A percentile compares a stretch with the other conserved stretches of the same genome.
Conservation (phyloP, 1,140 invertebrate species). For the Neuroterus valhalla region DNA sequence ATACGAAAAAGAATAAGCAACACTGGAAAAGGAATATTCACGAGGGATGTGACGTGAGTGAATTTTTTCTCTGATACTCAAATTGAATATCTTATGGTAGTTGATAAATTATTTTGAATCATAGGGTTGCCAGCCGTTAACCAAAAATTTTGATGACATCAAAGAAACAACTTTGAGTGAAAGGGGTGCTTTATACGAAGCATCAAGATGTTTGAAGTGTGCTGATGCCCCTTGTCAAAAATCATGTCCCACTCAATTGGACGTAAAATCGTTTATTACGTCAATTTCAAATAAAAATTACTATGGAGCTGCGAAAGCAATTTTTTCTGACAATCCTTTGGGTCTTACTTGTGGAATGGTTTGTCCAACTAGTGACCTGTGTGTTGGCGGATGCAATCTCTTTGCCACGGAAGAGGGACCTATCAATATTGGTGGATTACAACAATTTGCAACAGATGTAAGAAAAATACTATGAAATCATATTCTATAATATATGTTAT, state of each 20-base stretch:
- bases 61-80: slow-evolving; percentile 8
- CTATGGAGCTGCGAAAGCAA: slow-evolving; percentile 97
- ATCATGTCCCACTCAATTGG: slow-evolving; percentile 97
- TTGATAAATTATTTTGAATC: neutral
- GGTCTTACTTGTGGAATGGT: slow-evolving; percentile 99
- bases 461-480: slow-evolving; percentile 40
- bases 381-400: slow-evolving; percentile 97
- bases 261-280: slow-evolving; percentile 97
- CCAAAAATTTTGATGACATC: slow-evolving; percentile 79
- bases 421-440: slow-evolving; percentile 98
- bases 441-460: slow-evolving; percentile 98
- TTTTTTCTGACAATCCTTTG: slow-evolving; percentile 97
- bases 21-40: slow-evolving; percentile 96
- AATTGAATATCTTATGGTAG: neutral
- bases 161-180: slow-evolving; percentile 98
- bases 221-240: slow-evolving; percentile 99
- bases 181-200: slow-evolving; percentile 92
- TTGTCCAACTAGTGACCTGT: slow-evolving; percentile 98
- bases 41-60: slow-evolving; percentile 88
- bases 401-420: slow-evolving; percentile 96
- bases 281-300: slow-evolving; percentile 99
- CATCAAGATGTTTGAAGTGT: slow-evolving; percentile 95
- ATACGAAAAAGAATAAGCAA: slow-evolving; percentile 91
- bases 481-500: slow-evolving; percentile 12
- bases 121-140: slow-evolving; percentile 7